Conservation (phyloP, 2,888 invertebrate genomes). For the Hedychridium roseum region DNA sequence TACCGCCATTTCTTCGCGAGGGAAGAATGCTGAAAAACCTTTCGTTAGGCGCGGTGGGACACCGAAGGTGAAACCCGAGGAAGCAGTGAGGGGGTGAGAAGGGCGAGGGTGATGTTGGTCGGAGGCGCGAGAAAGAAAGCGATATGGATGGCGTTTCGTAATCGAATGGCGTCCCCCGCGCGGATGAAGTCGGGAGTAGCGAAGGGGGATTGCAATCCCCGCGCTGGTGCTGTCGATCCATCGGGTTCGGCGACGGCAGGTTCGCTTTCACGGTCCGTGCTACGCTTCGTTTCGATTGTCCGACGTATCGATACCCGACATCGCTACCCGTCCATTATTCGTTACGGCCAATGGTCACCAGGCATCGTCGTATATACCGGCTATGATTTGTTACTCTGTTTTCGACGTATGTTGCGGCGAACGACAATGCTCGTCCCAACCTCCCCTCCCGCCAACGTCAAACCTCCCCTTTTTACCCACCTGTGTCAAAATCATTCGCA, state of each 20-base stretch:
- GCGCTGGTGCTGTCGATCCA: slow-evolving; percentile 38
- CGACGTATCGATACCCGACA: slow-evolving; percentile 53
- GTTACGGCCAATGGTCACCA: slow-evolving; percentile 54
- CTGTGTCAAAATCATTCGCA: slow-evolving; percentile 5
- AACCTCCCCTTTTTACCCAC: slow-evolving; percentile 7
- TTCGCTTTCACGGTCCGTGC: slow-evolving; percentile 51
- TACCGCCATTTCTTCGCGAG: too few relatives aligned
- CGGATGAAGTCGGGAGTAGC: slow-evolving; percentile 1
- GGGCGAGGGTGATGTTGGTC: slow-evolving; percentile 11
- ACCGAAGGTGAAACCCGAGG: too few relatives aligned
- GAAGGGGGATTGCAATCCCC: slow-evolving; percentile 38
- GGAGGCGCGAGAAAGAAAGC: slow-evolving; percentile 4
- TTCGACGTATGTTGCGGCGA: slow-evolving; percentile 46
- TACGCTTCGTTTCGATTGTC: slow-evolving; percentile 54
- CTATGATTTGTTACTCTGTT: slow-evolving; percentile 57
- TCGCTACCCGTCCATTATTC: slow-evolving; percentile 57
- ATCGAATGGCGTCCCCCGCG: slow-evolving; percentile 51
- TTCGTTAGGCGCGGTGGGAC: too few relatives aligned
- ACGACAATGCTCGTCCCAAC: slow-evolving; percentile 6
- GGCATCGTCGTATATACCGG: slow-evolving; percentile 24
- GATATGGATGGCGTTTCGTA: slow-evolving; percentile 50
- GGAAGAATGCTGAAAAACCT: too few relatives aligned
- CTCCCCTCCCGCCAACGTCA: too few relatives aligned
- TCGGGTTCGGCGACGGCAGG: slow-evolving; percentile 32
- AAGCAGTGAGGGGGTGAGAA: neutral